These are phyloP conservation scores for Panthera tigris DNA, from an alignment of 2,113 vertebrate genomes.

Conservation along the genomic window DNA sequence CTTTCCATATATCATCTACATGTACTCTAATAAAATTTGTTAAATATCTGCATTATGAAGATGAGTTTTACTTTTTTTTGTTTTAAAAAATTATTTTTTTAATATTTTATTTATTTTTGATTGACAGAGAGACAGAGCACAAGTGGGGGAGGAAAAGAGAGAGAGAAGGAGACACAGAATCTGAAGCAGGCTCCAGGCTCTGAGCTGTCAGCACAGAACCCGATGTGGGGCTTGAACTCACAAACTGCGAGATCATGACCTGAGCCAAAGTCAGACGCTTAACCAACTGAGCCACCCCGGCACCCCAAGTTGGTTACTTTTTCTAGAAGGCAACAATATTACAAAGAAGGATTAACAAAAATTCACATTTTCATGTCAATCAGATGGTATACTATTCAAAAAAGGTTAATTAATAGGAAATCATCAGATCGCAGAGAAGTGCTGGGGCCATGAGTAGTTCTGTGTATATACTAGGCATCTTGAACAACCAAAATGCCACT, in stretches of 20 bases:
- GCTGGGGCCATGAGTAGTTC: neutral
- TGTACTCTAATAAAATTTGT: slow-evolving; percentile 8
- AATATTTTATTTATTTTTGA: too few relatives aligned
- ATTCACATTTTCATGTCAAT: neutral
- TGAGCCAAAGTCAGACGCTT: too few relatives aligned
- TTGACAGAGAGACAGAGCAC: too few relatives aligned
- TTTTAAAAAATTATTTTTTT: too few relatives aligned
- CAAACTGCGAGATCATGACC: too few relatives aligned
- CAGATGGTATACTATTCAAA: neutral
- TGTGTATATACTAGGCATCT: neutral
- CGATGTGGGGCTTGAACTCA: too few relatives aligned
- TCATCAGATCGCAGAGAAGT: neutral
- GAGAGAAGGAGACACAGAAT: too few relatives aligned
- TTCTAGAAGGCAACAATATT: neutral
- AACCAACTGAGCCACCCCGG: too few relatives aligned
- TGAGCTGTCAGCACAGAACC: too few relatives aligned
- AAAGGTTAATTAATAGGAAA: neutral
- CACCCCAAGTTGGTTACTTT: neutral
- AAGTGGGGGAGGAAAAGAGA: too few relatives aligned
- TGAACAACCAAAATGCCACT: neutral
- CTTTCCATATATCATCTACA: neutral
- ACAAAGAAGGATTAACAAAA: slow-evolving; percentile 9
- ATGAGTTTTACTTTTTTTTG: neutral
- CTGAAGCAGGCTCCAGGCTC: too few relatives aligned
- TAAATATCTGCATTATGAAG: neutral